phyloP scores from a whole-genome alignment of 2,888 invertebrate species.

The Microchrysa polita region DNA sequence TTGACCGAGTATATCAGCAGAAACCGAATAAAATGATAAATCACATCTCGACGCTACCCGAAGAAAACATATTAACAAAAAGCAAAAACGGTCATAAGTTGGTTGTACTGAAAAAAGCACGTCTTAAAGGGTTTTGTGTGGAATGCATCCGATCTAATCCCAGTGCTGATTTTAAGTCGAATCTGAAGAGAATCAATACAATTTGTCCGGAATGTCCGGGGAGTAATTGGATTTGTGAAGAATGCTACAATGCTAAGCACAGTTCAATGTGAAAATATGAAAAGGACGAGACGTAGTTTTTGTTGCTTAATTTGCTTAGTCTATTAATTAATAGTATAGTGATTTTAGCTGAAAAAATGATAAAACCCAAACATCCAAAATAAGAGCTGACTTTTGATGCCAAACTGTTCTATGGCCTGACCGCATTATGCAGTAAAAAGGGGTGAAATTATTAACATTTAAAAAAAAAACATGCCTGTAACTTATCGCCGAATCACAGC shows the following conservation, averaged over 20 bases:
- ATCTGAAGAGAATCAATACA: slow-evolving; percentile 58
- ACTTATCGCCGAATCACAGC: no score
- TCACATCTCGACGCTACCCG: slow-evolving; percentile 4
- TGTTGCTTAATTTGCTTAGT: not conserved
- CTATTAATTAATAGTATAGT: no score
- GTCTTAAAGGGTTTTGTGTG: slow-evolving; percentile 61
- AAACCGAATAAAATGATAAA: slow-evolving; percentile 24
- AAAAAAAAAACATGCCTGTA: no score
- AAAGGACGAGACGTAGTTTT: no score
- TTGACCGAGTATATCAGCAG: not conserved
- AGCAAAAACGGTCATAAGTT: slow-evolving; percentile 56
- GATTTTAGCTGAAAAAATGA: no score
- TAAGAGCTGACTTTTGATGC: no score
- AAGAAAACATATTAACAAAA: slow-evolving; percentile 45
- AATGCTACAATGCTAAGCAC: slow-evolving; percentile 55
- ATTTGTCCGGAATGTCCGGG: slow-evolving; percentile 62
- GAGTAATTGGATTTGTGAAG: slow-evolving; percentile 62
- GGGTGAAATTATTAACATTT: no score
- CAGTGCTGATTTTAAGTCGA: slow-evolving; percentile 46
- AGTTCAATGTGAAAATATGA: no score
- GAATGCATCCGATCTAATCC: slow-evolving; percentile 57
- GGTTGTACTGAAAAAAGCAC: slow-evolving; percentile 58
- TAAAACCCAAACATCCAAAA: no score
- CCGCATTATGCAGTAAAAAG: no score
- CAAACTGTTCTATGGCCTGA: no score